Evolutionary conservation across 2,113 vertebrate genomes (phyloP), one percentile per base, ranked within the genome.

Genomic region (Seriola rivoliana): DNA sequence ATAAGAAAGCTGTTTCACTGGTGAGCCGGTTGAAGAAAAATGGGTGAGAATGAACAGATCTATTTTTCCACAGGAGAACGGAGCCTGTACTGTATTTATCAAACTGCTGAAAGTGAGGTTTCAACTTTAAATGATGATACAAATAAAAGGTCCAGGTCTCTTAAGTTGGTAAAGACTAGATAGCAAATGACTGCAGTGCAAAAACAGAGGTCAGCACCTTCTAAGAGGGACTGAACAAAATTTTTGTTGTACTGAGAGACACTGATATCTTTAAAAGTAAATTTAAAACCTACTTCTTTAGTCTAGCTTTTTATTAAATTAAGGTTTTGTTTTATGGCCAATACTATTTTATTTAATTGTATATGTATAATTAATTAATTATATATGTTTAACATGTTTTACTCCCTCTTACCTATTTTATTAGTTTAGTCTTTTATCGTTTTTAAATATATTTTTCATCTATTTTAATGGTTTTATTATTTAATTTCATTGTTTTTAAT

Each of bases 1-100:
- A 88, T 87, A 74, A 89, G 70, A 76, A 72, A 89, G 73, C 59
- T 65, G 78, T 79, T 90, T 73, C 63, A 32, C 68, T 55, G 75
- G 52, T 57, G 71, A 80, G 68, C 2, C 5, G 8, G n/a, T n/a
- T 55, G 21, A 19, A 29, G 17, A 32, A 58, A 54, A 57, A 55
- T 5, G 2, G n/a, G 13, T n/a, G 8, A 8, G 2, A 58, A n/a
- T 34, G 40, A 66, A 32, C 19, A 40, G 42, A 59, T 58, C 25
- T 55, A n/a, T 72, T 87, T 71, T 80, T 50, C 54, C 19, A 42
- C 19, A 59, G 8, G 8, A 80, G 59, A 42, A n/a, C n/a, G 68
- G 62, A 13, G 21, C 16, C 12, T n/a, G 32, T 42, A 21, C 4
- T 13, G 14, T 54, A 55, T 55, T 81, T 19, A 63, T 52, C 32